Conservation (phyloP, 2,888 invertebrate species). For the Koerneria pararmatus region DNA sequence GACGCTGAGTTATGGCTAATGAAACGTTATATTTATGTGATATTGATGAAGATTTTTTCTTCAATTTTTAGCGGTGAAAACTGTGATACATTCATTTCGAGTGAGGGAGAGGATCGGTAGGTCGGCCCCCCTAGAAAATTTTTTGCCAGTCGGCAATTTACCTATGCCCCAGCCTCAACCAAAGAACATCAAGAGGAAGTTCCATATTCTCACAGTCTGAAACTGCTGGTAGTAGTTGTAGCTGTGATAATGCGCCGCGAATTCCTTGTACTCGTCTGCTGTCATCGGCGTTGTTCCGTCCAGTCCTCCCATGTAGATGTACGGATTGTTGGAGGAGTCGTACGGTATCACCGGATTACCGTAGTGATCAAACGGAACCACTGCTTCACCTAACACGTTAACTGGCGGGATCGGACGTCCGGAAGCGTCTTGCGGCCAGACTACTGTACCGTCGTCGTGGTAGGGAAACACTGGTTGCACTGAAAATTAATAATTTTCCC, state of each 20-base stretch:
- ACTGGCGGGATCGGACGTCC: constrained; percentile 35
- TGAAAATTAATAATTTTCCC: constrained; percentile 6
- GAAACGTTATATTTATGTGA: too few relatives aligned
- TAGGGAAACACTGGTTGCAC: constrained; percentile 35
- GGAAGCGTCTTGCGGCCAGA: constrained; percentile 32
- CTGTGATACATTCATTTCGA: too few relatives aligned
- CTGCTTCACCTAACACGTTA: constrained; percentile 34
- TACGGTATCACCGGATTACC: constrained; percentile 23
- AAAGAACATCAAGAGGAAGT: too few relatives aligned
- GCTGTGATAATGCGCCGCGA: constrained; percentile 11
- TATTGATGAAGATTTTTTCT: too few relatives aligned
- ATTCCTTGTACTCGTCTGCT: constrained; percentile 21
- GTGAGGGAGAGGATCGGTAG: too few relatives aligned
- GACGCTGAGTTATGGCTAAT: too few relatives aligned
- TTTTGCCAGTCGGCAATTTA: too few relatives aligned
- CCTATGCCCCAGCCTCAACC: too few relatives aligned
- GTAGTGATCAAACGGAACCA: constrained; percentile 31
- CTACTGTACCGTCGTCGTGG: constrained; percentile 28
- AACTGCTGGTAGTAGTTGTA: constrained; percentile 23
- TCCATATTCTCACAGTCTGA: too few relatives aligned
- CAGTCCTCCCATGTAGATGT: constrained; percentile 24
- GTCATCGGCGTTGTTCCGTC: constrained; percentile 24
- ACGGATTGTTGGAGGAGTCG: constrained; percentile 21
- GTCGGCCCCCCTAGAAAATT: too few relatives aligned
- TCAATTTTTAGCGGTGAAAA: too few relatives aligned